Evolutionary conservation across 2,113 vertebrate species (phyloP).

Genomic region (Hydropotes inermis): DNA sequence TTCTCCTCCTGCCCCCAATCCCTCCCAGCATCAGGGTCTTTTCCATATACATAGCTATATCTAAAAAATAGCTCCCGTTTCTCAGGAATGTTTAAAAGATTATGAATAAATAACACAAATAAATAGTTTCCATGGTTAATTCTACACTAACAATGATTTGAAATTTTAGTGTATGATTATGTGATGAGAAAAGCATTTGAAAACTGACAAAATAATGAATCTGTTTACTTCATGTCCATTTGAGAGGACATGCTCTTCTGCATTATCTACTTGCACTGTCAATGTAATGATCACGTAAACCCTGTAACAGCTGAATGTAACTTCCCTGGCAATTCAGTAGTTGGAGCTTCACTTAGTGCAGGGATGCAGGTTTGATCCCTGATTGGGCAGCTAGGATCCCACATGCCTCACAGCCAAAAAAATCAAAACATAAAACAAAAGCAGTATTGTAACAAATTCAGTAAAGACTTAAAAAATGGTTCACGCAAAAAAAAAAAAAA

Average conservation of each 20-base stretch:
- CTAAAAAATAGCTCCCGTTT: background rate
- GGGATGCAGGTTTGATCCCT: background rate
- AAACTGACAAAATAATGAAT: background rate
- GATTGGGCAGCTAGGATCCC: background rate
- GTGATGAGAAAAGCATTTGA: background rate
- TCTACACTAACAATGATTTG: background rate
- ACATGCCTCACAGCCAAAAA: background rate
- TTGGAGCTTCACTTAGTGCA: background rate
- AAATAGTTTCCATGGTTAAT: background rate
- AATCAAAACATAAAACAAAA: background rate
- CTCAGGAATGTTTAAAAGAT: background rate
- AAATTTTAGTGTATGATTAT: background rate
- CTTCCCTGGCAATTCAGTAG: background rate
- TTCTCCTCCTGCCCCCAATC: background rate
- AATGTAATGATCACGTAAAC: background rate
- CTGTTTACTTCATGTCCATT: background rate
- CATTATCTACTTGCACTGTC: background rate
- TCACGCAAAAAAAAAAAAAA: background rate
- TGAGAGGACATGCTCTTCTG: background rate
- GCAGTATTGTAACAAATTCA: background rate
- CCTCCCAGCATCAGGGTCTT: background rate
- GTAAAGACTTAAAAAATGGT: background rate
- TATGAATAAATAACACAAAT: background rate
- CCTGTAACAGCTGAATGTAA: background rate
- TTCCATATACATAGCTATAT: background rate